Evolutionary conservation across 2,113 vertebrate species (phyloP).

Genomic region (Rafetus swinhoei): DNA sequence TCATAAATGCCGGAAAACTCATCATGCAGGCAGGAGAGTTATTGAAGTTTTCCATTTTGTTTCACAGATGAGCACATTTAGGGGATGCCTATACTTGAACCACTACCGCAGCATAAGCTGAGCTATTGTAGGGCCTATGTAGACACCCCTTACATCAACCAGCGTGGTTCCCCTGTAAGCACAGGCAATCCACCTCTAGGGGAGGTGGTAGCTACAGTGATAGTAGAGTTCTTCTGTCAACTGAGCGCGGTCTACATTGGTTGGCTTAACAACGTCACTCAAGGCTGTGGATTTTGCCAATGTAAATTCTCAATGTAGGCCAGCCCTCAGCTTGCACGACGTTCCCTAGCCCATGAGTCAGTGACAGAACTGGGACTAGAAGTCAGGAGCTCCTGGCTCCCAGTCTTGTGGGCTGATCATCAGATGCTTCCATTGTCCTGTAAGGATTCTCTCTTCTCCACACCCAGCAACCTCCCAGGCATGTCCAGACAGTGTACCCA

Average conservation of each 20-base stretch:
- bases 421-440: neutral
- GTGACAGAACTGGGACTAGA: neutral
- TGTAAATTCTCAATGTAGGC: neutral
- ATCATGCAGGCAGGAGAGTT: neutral
- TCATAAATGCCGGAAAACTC: fast-evolving
- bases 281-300: neutral
- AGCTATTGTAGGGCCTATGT: neutral
- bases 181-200: neutral
- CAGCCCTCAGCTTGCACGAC: neutral
- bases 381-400: neutral
- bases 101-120: neutral
- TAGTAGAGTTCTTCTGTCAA: neutral
- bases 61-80: neutral
- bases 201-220: neutral
- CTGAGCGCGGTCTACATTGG: neutral
- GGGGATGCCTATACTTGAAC: neutral
- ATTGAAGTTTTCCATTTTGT: neutral
- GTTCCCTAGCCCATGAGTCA: neutral
- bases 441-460: neutral
- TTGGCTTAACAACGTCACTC: neutral
- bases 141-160: neutral
- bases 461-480: neutral
- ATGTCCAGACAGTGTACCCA: neutral
- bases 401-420: neutral
- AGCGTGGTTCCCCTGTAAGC: neutral